Evolutionary conservation across 1,140 invertebrate genomes (phyloP), one percentile per base, ranked within the genome.

Genomic region (Drosophila ogumai): DNA sequence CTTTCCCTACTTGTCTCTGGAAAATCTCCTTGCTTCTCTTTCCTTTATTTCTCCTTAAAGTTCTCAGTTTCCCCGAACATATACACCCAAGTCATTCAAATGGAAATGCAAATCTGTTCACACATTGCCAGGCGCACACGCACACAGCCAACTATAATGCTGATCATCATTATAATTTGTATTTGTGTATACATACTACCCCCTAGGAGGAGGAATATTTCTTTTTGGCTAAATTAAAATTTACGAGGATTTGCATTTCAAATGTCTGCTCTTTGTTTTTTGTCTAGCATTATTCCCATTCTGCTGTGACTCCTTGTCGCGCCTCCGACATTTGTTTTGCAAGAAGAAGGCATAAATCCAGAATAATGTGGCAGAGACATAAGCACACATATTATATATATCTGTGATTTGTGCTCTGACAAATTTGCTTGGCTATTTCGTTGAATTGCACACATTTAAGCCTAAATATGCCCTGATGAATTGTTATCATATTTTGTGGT

Each of bases 171-270:
- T 84, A 85, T 78, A 82, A 66, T 74, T 68, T 68, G 55, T 74
- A 36, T 75, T 56, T 44, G 34, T 56, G 32, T 61, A 22, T 54
- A 28, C 25, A 47, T 43, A 31, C 76, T 80, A 32, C 52, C 68
- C 63, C 61, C 67, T 47, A 19, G 34, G 60, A 50, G 60, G 58
- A 46, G 52, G 52, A 54, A 54, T 54, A 64, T 68, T 64, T 47
- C 55, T 69, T 68, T 72, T 76, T 68, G 28, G 67, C 44, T 68
- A 87, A 87, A 87, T 87, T 87, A 84, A 84, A 88, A 87, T 87
- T 87, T 88, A 87, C 80, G 54, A 66, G 66, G 65, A 90, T 88
- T 88, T 88, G 84, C 80, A 88, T 84, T 88, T 75, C 76, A 90
- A 88, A 88, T 88, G 58, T 44, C 22, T 46, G 46, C 32, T 55